Base-by-base conservation (phyloP, 1,140 invertebrate species). In the Fopius arisanus region DNA sequence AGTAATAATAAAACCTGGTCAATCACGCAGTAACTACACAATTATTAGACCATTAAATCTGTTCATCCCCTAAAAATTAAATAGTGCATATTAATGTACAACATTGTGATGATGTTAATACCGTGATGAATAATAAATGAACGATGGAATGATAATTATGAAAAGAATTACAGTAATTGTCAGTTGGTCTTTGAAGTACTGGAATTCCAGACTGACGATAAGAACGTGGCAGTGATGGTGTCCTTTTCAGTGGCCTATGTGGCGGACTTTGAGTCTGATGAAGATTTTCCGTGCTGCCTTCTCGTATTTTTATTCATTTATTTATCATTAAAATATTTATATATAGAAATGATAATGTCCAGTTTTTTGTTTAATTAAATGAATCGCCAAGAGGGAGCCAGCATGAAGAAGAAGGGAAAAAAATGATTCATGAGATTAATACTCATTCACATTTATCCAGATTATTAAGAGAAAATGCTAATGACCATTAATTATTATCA, bases 201-300 rank as follows among this genome's bases (percentile, higher is more conserved):
- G 90, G 90, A 80, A 91, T 91, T 80, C 90, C 89, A 83, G 90
- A 89, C 79, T 90, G 90, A 76, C 89, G 89, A 86, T 90, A 90
- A 80, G 86, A 89, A 75, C 90, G 84, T 81, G 90, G 90, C 77
- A 91, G 87, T 72, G 90, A 91, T 77, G 90, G 90, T 76, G 87
- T 90, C 78, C 90, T 88, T 81, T 90, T 89, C 69, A 91, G 83
- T 66, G 86, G 86, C 73, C 88, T 84, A 80, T 86, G 85, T 23
- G 79, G 81, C 67, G 84, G 86, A 79, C 81, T 80, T 78, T 82
- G 70, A 43, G 43, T 72, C 40, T 66, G 70, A 71, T 71, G 62
- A 48, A 72, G 65, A 72, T 72, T 72, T 72, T 72, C 70, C 62
- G 70, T 72, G 51, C 62, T 67, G 70, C 59, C 70, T 72, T 67